Conservation (phyloP, 2,888 invertebrate genomes). For the Amorpha juglandis region DNA sequence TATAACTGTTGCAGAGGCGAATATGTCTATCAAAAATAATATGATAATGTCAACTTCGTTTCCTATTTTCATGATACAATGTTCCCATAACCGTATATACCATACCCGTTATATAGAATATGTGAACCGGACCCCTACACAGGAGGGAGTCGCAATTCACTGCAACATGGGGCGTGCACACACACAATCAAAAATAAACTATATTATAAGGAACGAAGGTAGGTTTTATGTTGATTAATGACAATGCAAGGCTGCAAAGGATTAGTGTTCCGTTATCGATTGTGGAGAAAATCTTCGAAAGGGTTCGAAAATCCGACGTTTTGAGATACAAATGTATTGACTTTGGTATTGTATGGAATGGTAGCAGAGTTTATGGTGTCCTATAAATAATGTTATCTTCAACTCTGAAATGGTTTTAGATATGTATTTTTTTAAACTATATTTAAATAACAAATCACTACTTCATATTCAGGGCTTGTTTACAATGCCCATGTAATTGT, state of each 20-base stretch:
- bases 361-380: not conserved
- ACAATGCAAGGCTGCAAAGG: not conserved
- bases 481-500: too few relatives aligned
- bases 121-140: not conserved
- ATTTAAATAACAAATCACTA: not conserved
- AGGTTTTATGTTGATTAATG: not conserved
- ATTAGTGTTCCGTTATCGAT: conserved; percentile 23
- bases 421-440: not conserved
- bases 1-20: too few relatives aligned
- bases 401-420: not conserved
- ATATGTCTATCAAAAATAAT: too few relatives aligned
- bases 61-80: not conserved
- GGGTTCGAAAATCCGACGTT: conserved; percentile 2
- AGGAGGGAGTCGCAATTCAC: conserved; percentile 17
- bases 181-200: not conserved
- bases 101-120: conserved; percentile 11
- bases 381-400: not conserved
- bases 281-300: conserved; percentile 16
- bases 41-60: not conserved
- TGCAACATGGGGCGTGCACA: not conserved
- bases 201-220: not conserved
- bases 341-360: not conserved
- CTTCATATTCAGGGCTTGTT: too few relatives aligned
- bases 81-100: not conserved
- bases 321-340: not conserved